Percentiles rank a stretch among this genome's conserved stretches.
These are phyloP conservation scores for Peromyscus aztecus DNA, from an alignment of 2,797 vertebrate genomes.

Conservation along the genomic window DNA sequence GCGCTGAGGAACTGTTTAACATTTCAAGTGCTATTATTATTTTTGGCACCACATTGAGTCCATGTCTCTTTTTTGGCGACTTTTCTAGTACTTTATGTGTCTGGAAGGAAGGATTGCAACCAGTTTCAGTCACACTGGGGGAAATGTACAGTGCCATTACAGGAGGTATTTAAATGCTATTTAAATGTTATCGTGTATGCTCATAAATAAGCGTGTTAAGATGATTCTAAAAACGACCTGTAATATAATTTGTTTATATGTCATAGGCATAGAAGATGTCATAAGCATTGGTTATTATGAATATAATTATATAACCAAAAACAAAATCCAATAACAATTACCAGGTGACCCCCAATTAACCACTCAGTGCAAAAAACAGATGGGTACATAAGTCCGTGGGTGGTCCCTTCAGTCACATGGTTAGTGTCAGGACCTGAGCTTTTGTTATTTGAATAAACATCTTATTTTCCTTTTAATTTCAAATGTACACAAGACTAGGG, in stretches of 20 bases:
- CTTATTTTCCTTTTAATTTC: conserved; percentile 46
- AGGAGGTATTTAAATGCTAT: conserved; percentile 81
- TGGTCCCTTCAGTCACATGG: background rate
- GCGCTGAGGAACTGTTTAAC: conserved; percentile 80
- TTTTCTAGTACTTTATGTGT: conserved; percentile 87
- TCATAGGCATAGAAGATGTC: conserved; percentile 22
- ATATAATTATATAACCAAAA: conserved; percentile 44
- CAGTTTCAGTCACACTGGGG: conserved; percentile 76
- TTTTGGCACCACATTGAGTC: conserved; percentile 84
- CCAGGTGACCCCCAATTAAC: conserved; percentile 35
- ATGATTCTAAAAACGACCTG: conserved; percentile 60
- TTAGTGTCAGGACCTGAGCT: background rate
- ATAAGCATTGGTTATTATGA: background rate
- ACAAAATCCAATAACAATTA: conserved; percentile 35
- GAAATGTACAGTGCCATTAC: conserved; percentile 79
- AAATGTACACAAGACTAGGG: background rate
- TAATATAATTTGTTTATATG: conserved; percentile 44
- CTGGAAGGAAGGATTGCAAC: conserved; percentile 86
- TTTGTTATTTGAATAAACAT: conserved; percentile 34
- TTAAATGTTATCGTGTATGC: conserved; percentile 73
- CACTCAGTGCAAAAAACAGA: conserved; percentile 18
- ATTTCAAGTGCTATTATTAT: conserved; percentile 87
- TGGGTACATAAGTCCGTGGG: background rate
- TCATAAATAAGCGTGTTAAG: conserved; percentile 60
- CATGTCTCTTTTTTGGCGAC: conserved; percentile 84